Base-by-base conservation (phyloP, 2,113 vertebrate species). In the Coregonus clupeaformis region DNA sequence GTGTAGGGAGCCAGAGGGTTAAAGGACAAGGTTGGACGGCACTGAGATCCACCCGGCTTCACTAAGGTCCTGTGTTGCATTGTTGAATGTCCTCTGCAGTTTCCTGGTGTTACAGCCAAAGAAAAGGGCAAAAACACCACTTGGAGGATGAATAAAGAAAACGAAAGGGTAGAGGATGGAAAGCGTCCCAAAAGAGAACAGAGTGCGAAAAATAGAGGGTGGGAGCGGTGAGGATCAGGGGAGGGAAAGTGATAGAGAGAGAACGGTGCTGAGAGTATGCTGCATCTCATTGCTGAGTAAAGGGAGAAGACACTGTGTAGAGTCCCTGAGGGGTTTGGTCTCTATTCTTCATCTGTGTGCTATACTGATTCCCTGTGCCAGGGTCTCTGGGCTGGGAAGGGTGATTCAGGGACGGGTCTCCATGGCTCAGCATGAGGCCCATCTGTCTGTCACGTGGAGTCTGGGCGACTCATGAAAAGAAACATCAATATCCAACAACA, bases 111-210 rank as follows among this genome's bases (percentile, higher is more conserved):
- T 77, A 70, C 79, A 74, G 82, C 74, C 72, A 85, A 74, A 74
- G 78, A 11, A 63, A 65, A 77, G 68, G 72, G 72, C 70, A 63
- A 82, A 83, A 78, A 66, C 63, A 20, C 69, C 9, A 62, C 74
- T 82, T 86, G 75, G 76, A 81, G 30, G 63, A 80, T 59, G 83
- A 85, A 85, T 71, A 82, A 87, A 86, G 71, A 65, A 22, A 77
- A 20, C 13, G 47, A 72, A 42, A 32, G 73, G 62, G 67, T 9
- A 32, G 36, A 55, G 2, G 67, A 72, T 30, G 71, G 75, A 80
- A 71, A 6, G 60, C 67, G 29, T 82, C 78, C 25, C 47, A 59
- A 36, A 22, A 18, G 29, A 29, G 49, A 59, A 52, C 16, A 68
- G 20, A 72, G 30, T 75, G 69, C 77, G 45, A 69, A 9, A 22